Percentiles rank a stretch among this genome's conserved stretches.
These are phyloP conservation scores for Drosophila cardini DNA, from an alignment of 1,140 invertebrate species.

Conservation along the genomic window DNA sequence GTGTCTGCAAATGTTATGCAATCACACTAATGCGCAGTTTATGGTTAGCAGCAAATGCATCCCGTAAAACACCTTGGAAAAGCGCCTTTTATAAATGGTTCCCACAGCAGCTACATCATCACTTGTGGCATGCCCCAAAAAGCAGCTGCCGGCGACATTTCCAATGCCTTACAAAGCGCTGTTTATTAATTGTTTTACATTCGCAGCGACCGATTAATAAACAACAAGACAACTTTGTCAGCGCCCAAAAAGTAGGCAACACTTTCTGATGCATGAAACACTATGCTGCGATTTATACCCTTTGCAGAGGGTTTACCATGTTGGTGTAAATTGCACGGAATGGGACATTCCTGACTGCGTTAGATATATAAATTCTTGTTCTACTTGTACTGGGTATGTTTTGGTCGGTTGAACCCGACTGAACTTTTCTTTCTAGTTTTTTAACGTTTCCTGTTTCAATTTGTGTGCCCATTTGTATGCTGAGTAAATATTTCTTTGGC, in stretches of 20 bases:
- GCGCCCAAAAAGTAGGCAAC: conserved; percentile 34
- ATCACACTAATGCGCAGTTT: conserved; percentile 81
- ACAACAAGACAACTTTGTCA: conserved; percentile 33
- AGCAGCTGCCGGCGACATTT: conserved; percentile 1
- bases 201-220: conserved; percentile 42
- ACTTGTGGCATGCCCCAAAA: conserved; percentile 37
- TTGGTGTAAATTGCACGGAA: no score
- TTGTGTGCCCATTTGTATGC: conserved; percentile 71
- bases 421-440: not conserved
- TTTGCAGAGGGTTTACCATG: no score
- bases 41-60: conserved; percentile 57
- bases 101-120: conserved; percentile 51
- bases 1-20: conserved; percentile 72
- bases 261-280: not conserved
- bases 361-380: no score
- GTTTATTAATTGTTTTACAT: conserved; percentile 49
- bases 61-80: conserved; percentile 24
- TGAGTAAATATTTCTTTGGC: conserved; percentile 68
- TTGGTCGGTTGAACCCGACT: not conserved
- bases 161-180: conserved; percentile 26
- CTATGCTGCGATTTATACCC: no score
- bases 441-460: conserved; percentile 72
- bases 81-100: conserved; percentile 72
- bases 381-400: no score
- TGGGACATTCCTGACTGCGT: no score